Percentiles rank a stretch among this genome's conserved stretches.
phyloP scores from a whole-genome alignment of 2,113 vertebrate genomes.

The Gasterosteus nipponicus region DNA sequence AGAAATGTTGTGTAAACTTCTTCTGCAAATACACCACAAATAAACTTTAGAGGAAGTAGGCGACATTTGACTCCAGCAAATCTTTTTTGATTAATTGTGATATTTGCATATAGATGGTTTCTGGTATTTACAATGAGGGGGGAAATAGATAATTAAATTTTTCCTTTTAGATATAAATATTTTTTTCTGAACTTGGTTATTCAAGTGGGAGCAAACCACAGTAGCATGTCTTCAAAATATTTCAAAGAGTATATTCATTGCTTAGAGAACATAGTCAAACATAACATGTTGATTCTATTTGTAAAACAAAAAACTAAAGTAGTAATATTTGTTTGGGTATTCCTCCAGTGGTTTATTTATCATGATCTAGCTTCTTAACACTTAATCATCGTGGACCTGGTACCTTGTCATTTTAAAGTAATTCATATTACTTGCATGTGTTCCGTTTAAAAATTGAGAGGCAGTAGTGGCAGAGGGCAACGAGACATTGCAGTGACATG shows the following conservation, averaged over 20 bases:
- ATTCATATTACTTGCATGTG: neutral
- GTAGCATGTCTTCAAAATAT: neutral
- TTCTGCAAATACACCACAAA: slow-evolving; percentile 1
- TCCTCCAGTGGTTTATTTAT: neutral
- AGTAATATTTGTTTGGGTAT: neutral
- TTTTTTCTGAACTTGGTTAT: neutral
- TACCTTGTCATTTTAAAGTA: neutral
- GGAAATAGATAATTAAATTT: neutral
- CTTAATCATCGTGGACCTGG: neutral
- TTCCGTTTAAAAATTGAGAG: neutral
- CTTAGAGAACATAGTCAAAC: neutral
- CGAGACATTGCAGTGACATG: neutral
- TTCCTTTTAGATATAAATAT: neutral
- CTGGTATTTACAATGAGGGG: neutral
- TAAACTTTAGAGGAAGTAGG: neutral
- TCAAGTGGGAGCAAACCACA: neutral
- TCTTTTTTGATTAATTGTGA: neutral
- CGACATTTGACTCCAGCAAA: slow-evolving; percentile 1
- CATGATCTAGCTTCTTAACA: neutral
- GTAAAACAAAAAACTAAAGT: neutral
- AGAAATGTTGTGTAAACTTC: neutral
- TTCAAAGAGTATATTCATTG: neutral
- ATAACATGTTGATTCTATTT: neutral
- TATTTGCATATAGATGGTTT: slow-evolving; percentile 1
- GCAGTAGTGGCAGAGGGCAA: neutral